These are phyloP conservation scores for Zaprionus africanus DNA, from an alignment of 1,140 invertebrate species.

Conservation along the genomic window DNA sequence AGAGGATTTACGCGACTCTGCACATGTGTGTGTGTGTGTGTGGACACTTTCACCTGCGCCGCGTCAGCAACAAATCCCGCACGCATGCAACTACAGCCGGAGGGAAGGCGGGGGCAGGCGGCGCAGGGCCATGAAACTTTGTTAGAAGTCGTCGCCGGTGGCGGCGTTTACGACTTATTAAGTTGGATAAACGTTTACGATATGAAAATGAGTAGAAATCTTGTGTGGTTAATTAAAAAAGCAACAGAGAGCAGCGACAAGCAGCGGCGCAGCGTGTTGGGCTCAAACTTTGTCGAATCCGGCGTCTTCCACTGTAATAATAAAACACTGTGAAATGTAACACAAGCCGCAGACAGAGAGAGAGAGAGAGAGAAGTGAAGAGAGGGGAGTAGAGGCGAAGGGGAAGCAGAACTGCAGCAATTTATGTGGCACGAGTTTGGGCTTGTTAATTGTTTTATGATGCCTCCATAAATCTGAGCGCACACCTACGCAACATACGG, in stretches of 20 bases:
- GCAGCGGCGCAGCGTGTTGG: conserved; percentile 19
- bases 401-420: conserved; percentile 53
- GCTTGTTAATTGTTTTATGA: conserved; percentile 83
- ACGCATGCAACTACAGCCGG: conserved; percentile 46
- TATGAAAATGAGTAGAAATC: conserved; percentile 82
- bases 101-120: background rate
- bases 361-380: background rate
- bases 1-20: background rate
- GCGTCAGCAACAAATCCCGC: conserved; percentile 64
- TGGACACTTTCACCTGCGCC: conserved; percentile 59
- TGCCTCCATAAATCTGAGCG: conserved; percentile 74
- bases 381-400: conserved; percentile 6
- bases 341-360: conserved; percentile 47
- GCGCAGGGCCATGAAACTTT: conserved; percentile 52
- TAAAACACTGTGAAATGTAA: conserved; percentile 79
- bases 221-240: conserved; percentile 82
- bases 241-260: conserved; percentile 26
- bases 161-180: conserved; percentile 82
- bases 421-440: conserved; percentile 81
- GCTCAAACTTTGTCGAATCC: conserved; percentile 3
- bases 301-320: conserved; percentile 47
- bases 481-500: conserved; percentile 67
- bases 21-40: conserved; percentile 17
- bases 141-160: conserved; percentile 68
- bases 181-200: conserved; percentile 83